Evolutionary conservation across 2,797 vertebrate genomes (phyloP).

Genomic region (Remorina albescens): DNA sequence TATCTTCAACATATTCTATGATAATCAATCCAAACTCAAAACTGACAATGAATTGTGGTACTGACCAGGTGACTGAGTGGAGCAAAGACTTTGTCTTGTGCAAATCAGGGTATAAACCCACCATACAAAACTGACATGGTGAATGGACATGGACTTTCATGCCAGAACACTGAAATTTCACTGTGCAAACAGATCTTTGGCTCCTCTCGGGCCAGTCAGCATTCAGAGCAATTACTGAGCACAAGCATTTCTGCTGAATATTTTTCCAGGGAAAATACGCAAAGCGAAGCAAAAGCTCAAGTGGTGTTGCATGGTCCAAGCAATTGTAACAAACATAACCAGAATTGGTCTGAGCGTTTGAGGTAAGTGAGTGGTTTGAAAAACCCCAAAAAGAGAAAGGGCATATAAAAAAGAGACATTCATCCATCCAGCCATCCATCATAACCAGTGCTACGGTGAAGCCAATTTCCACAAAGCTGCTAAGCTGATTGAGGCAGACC

Average conservation of each 20-base stretch:
- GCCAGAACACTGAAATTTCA: constrained; percentile 4
- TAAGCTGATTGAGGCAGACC: constrained; percentile 90
- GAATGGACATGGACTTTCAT: neutral
- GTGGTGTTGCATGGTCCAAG: constrained; percentile 31
- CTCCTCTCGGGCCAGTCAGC: neutral
- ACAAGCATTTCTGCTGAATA: neutral
- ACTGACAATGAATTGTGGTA: neutral
- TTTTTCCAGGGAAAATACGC: constrained; percentile 13
- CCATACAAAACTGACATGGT: neutral
- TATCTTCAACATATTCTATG: neutral
- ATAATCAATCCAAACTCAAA: neutral
- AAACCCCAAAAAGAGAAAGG: constrained; percentile 64
- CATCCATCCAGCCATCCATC: constrained; percentile 83
- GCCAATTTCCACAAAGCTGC: constrained; percentile 89
- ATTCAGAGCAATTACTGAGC: constrained; percentile 8
- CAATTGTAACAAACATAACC: constrained; percentile 60
- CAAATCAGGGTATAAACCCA: neutral
- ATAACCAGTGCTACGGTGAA: constrained; percentile 82
- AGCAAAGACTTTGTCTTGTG: neutral
- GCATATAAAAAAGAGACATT: constrained; percentile 76
- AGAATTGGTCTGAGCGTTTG: constrained; percentile 64
- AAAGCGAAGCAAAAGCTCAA: constrained; percentile 34
- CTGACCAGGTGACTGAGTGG: no score
- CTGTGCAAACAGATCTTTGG: neutral
- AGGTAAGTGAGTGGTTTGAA: constrained; percentile 68